Percentiles rank a stretch among this genome's conserved stretches.
phyloP scores from a whole-genome alignment of 2,888 invertebrate species.

The Harmothoe impar region DNA sequence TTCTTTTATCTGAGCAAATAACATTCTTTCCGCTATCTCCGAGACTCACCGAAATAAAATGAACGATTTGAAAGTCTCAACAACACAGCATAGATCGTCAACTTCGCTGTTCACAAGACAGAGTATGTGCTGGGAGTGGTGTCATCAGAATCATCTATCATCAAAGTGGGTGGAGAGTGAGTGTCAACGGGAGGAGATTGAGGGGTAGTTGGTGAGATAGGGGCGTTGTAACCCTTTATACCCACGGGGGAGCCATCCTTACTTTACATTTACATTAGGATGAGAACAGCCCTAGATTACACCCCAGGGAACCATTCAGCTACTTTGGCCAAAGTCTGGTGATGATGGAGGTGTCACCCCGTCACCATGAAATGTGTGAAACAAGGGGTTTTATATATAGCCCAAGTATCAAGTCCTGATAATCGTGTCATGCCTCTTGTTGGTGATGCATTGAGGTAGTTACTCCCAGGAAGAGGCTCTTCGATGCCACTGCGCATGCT shows the following conservation, averaged over 20 bases:
- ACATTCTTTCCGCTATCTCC: too few relatives aligned
- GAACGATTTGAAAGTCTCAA: too few relatives aligned
- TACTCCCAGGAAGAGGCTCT: background rate
- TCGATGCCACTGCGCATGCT: background rate
- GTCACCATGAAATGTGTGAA: background rate
- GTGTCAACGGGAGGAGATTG: too few relatives aligned
- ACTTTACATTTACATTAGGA: constrained; percentile 34
- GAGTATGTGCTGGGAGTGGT: too few relatives aligned
- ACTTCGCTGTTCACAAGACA: too few relatives aligned
- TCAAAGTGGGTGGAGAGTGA: too few relatives aligned
- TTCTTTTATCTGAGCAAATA: too few relatives aligned
- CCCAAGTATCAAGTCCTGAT: background rate
- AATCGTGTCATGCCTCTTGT: background rate
- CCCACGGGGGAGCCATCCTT: background rate
- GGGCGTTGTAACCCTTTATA: too few relatives aligned
- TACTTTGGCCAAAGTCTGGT: background rate
- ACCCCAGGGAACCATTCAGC: background rate
- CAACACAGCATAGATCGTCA: too few relatives aligned
- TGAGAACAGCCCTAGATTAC: background rate
- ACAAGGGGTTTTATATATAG: background rate
- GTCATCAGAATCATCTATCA: too few relatives aligned
- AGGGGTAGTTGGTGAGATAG: too few relatives aligned
- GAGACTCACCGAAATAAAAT: too few relatives aligned
- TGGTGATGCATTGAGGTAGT: constrained; percentile 9
- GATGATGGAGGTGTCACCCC: constrained; percentile 1